Base-by-base conservation (phyloP, 2,797 vertebrate genomes). In the Cryptoblepharus egeriae region DNA sequence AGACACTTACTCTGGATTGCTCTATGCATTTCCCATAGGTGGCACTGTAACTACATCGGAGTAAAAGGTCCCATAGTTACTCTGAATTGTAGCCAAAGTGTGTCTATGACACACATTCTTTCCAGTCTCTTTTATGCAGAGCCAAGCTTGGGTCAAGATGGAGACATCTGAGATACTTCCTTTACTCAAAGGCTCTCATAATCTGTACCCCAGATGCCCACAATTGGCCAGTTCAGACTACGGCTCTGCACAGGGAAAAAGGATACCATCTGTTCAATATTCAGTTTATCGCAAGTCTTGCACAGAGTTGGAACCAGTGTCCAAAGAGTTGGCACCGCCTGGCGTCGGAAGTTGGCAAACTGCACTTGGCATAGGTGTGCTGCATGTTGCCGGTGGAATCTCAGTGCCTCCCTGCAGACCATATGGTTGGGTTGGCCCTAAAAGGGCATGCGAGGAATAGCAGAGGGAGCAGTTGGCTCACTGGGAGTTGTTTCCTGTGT, bases 341-440 rank as follows among this genome's bases (percentile, higher is more conserved):
- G 71, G 18, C 55, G 16, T 37, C 45, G 77, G 77, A 68, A 84
- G 45, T 9, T 84, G 82, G 70, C 82, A 57, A 18, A 32, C 32
- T 79, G 39, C 63, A 61, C 63, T 84, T 84, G 77, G 82, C 82
- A 82, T 63, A 77, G 74, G 81, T 71, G 57, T 77, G 42, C 12
- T 16, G 5, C 57, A 6, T 74, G 9, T 75, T 49, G 52, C 76
- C 45, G 24, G 6, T 26, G 39, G n/a, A 79, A 60, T n/a, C 28
- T 5, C 5, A 30, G 30, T 39, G 55, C 60, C 68, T 75, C 63
- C 55, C 63, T 75, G 39, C 55, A 68, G 82, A 73, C 82, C 76
- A 73, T 84, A 84, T 79, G 76, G 76, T 63, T 58, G 65, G 77
- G 30, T 52, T 74, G 82, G 82, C 69, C 69, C 76, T 49, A 58